Evolutionary conservation across 2,113 vertebrate genomes (phyloP), one percentile per base, ranked within the genome.

Genomic region (Rhea pennata): DNA sequence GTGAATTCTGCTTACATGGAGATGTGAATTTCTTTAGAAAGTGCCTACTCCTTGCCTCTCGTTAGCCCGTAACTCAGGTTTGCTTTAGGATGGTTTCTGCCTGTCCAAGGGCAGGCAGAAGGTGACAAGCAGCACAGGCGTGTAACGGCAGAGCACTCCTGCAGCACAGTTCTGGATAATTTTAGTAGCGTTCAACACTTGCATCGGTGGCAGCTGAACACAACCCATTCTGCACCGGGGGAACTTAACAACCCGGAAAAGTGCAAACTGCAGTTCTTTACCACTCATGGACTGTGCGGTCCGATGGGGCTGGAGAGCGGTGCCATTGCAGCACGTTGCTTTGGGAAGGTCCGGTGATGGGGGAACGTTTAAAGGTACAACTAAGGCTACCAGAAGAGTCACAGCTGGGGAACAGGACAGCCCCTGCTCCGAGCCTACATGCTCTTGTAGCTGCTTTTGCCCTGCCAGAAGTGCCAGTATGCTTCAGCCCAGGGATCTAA

Each of bases 261-360:
- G 13, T 10, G 39, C 62, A 23, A 31, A 36, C 15, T 11, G n/a
- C 5, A 58, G 3, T 23, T 5, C 22, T 6, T 8, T 14, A 39
- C 24, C 21, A 29, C 46, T 16, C 31, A 24, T 24, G 69, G 39
- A 69, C 65, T 36, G 31, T 12, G 31, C 36, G 24, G 36, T 22
- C 42, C 31, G 1, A 39, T 1, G 27, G 33, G 39, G 9, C 67
- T 20, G 2, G 53, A 31, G 80, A 7, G 21, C 2, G 2, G 6
- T 33, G 54, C 29, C 8, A 0, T 5, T 39, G 54, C 36, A 17
- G 42, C 23, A 4, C 8, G 39, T 15, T 6, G 53, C 20, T 82
- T 22, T 0, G 3, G 56, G 56, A 70, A 50, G 7, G 26, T 26
- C 13, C 27, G 13, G 58, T 6, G 0, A 11, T 56, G 1, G 3